phyloP scores from a whole-genome alignment of 1,140 invertebrate species.

The Cherax quadricarinatus region DNA sequence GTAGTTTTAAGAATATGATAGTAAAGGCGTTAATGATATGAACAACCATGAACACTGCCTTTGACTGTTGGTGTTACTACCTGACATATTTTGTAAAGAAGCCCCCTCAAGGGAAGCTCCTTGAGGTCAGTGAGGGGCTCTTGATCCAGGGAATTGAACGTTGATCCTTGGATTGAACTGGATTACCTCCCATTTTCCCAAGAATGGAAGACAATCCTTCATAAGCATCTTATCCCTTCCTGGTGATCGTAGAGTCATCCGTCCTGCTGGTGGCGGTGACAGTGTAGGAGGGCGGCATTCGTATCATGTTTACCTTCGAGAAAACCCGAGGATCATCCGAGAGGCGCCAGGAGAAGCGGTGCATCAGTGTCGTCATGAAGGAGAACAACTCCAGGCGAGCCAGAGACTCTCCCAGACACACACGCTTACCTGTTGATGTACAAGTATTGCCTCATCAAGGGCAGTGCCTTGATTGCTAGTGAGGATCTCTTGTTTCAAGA shows the following conservation, averaged over 20 bases:
- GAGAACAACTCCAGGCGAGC: slow-evolving; percentile 83
- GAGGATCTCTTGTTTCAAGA: not conserved
- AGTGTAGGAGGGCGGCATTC: not conserved
- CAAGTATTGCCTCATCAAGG: not conserved
- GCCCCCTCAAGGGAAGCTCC: too few relatives aligned
- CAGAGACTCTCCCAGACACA: slow-evolving; percentile 86
- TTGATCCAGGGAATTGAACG: too few relatives aligned
- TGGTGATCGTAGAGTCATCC: not conserved
- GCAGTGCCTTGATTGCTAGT: not conserved
- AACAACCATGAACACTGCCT: too few relatives aligned
- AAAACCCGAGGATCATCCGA: not conserved
- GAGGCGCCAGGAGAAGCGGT: slow-evolving; percentile 79
- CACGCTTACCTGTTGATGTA: slow-evolving; percentile 80
- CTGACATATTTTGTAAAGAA: too few relatives aligned
- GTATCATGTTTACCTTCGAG: not conserved
- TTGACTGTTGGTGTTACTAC: too few relatives aligned
- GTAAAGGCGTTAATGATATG: too few relatives aligned
- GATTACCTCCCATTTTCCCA: too few relatives aligned
- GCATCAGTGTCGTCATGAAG: slow-evolving; percentile 81
- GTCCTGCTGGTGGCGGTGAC: not conserved
- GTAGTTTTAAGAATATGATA: too few relatives aligned
- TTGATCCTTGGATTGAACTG: too few relatives aligned
- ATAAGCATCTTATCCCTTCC: too few relatives aligned
- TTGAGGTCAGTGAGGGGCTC: too few relatives aligned
- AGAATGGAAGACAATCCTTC: too few relatives aligned